These are phyloP conservation scores for Anorthoa munda DNA, from an alignment of 2,888 invertebrate species.

Conservation along the genomic window DNA sequence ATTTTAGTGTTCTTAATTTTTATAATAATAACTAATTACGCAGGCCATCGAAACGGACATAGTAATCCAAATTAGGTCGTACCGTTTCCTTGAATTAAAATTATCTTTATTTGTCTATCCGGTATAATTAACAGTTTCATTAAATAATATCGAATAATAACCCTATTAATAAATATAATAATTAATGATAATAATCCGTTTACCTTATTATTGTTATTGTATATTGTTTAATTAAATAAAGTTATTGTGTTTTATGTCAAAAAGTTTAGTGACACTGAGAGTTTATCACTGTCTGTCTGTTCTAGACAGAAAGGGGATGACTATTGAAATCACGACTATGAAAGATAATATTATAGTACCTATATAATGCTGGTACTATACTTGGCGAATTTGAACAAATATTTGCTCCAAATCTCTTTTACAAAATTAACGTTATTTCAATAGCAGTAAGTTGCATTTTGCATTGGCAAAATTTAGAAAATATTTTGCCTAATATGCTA, in stretches of 20 bases:
- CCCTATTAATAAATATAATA: background rate
- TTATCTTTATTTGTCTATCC: constrained; percentile 26
- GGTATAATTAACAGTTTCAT: background rate
- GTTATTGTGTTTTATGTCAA: constrained; percentile 17
- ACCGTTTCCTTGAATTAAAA: constrained; percentile 7
- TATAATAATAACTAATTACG: background rate
- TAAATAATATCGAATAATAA: background rate
- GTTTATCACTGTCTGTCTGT: constrained; percentile 6
- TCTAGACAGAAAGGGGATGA: too few relatives aligned
- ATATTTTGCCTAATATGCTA: too few relatives aligned
- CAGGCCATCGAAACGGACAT: background rate
- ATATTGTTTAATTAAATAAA: constrained; percentile 2
- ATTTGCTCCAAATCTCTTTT: too few relatives aligned
- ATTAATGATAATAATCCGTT: constrained; percentile 4
- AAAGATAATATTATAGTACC: too few relatives aligned
- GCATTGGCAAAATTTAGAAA: too few relatives aligned
- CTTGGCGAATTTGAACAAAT: too few relatives aligned
- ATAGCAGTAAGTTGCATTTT: too few relatives aligned
- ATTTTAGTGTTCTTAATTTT: background rate
- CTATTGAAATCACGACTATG: too few relatives aligned
- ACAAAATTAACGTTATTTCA: too few relatives aligned
- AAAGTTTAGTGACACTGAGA: constrained; percentile 20
- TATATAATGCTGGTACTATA: too few relatives aligned
- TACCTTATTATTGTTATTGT: background rate
- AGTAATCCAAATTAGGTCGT: background rate